Base-by-base conservation (phyloP, 2,113 vertebrate species). In the Calypte anna region DNA sequence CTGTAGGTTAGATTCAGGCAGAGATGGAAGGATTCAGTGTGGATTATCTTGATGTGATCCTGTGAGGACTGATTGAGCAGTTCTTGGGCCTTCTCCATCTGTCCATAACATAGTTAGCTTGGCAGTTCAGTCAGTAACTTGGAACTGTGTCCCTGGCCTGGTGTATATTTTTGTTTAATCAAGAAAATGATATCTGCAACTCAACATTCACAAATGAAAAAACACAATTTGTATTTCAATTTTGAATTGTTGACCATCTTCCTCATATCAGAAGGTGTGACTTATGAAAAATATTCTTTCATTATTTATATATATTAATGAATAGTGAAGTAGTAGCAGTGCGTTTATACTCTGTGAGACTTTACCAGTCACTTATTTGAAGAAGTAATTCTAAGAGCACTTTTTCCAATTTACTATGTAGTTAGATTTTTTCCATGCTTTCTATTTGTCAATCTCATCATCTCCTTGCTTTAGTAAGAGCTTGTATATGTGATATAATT, bases 351-450 rank as follows among this genome's bases (percentile, higher is more conserved):
- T 63, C 9, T 46, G 16, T 90, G 63, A 80, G 40, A 24, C 61
- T 86, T 90, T 38, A 62, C 7, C 6, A 69, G 46, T 82, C 14
- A 18, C 17, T 55, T 59, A 8, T 68, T 54, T 54, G 44, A 94
- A 43, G 7, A 68, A 76, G 4, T 76, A 38, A 22, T 73, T 48
- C 31, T 80, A 67, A 64, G 15, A 83, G 5, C 6, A 12, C 3
- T n/a, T 72, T 80, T 90, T 51, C 22, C 12, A 25, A 33, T 53
- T 48, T 59, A 44, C 25, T n/a, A 0, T 46, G 24, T 81, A 43
- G 12, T 0, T 2, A 33, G 33, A 33, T 15, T 75, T 79, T 68
- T 73, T 3, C 14, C 2, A 7, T 63, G 1, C 7, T 78, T 73
- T 78, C 74, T 51, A 17, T 80, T 83, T 76, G 33, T 63, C 22